A percentile compares a stretch with the other conserved stretches of the same genome.
These are phyloP conservation scores for Scalopus aquaticus DNA, from an alignment of 2,113 vertebrate species.

Conservation along the genomic window DNA sequence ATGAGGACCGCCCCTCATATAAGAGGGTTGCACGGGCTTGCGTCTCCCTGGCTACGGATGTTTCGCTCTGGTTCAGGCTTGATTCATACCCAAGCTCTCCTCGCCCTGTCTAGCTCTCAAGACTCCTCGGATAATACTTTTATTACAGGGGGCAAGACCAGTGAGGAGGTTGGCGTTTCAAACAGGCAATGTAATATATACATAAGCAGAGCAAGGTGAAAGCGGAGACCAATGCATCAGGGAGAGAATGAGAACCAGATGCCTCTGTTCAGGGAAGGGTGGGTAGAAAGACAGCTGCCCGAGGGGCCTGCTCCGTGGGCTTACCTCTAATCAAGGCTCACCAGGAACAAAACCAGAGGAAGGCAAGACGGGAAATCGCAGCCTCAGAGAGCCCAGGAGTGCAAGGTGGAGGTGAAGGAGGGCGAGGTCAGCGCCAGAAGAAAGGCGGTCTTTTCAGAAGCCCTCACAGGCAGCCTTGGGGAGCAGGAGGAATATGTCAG, in stretches of 20 bases:
- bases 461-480: slow-evolving; percentile 7
- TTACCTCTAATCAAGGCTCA: slow-evolving; percentile 65
- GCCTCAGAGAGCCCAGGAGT: background rate
- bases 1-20: background rate
- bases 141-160: background rate
- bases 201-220: slow-evolving; percentile 64
- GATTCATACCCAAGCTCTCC: background rate
- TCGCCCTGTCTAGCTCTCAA: background rate
- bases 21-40: background rate
- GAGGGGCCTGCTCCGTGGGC: slow-evolving; percentile 35
- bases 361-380: background rate
- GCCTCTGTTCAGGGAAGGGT: background rate
- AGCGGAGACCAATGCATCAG: slow-evolving; percentile 34
- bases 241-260: slow-evolving; percentile 77
- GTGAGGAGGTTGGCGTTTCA: slow-evolving; percentile 28
- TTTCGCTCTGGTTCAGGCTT: background rate
- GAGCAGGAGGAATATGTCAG: background rate
- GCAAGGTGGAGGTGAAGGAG: slow-evolving; percentile 33
- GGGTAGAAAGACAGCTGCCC: slow-evolving; percentile 40
- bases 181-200: slow-evolving; percentile 51
- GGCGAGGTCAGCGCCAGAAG: slow-evolving; percentile 37
- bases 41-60: background rate
- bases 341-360: background rate
- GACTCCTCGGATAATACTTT: slow-evolving; percentile 21
- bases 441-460: slow-evolving; percentile 65